Percentiles rank a stretch among this genome's conserved stretches.
Evolutionary conservation across 2,888 invertebrate species (phyloP).

Genomic region (Parnassius glacialis): DNA sequence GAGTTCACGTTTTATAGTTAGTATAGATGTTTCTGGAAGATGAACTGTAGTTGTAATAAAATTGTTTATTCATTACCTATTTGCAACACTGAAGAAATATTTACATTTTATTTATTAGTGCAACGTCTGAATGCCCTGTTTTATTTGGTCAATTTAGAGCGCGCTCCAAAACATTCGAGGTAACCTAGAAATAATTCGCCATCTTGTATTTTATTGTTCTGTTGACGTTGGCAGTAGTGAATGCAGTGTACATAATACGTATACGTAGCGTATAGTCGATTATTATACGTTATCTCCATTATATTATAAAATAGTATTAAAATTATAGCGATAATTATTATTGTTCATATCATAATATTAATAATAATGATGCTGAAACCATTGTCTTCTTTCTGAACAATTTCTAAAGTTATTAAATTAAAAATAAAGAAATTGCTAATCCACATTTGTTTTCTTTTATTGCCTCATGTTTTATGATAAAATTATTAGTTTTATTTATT

Average conservation of each 20-base stretch:
- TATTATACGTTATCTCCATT: conserved; percentile 73
- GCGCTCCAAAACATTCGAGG: conserved; percentile 48
- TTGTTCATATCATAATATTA: conserved; percentile 86
- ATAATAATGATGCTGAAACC: conserved; percentile 78
- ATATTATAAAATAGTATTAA: conserved; percentile 70
- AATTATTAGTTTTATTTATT: too few relatives aligned
- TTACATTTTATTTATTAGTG: conserved; percentile 20
- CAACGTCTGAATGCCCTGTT: conserved; percentile 16
- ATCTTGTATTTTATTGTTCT: conserved; percentile 43
- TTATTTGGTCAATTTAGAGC: conserved; percentile 17
- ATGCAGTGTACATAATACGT: conserved; percentile 63
- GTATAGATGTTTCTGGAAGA: neutral
- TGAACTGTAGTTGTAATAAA: conserved; percentile 14
- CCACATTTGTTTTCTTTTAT: conserved; percentile 56
- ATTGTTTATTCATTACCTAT: conserved; percentile 15
- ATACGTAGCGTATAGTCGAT: conserved; percentile 65
- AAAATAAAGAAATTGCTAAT: conserved; percentile 82
- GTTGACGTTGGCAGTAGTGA: conserved; percentile 60
- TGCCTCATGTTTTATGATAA: neutral
- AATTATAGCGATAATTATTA: conserved; percentile 80
- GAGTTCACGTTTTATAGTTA: neutral
- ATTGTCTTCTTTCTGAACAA: conserved; percentile 88
- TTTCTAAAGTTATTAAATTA: conserved; percentile 87
- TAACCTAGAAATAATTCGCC: conserved; percentile 43
- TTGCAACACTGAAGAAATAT: conserved; percentile 11